Evolutionary conservation across 2,888 invertebrate genomes (phyloP).

Genomic region (Zeuzera pyrina): DNA sequence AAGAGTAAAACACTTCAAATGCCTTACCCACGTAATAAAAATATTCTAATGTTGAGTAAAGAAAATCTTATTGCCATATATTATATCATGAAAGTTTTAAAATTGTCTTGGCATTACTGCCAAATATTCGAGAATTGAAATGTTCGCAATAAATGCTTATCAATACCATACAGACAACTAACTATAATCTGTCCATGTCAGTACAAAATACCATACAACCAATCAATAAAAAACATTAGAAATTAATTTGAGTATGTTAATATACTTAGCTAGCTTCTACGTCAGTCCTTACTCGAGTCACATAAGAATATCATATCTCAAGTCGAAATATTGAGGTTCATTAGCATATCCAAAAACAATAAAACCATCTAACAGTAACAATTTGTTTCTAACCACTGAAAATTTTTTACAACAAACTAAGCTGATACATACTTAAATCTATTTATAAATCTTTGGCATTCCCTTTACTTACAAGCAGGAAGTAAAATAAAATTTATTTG

Average conservation of each 20-base stretch:
- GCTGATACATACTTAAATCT: slow-evolving; percentile 61
- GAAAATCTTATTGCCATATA: too few species aligned
- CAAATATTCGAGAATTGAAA: too few species aligned
- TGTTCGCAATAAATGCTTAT: too few species aligned
- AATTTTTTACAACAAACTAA: slow-evolving; percentile 35
- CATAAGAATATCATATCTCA: slow-evolving; percentile 47
- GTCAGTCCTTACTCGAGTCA: slow-evolving; percentile 59
- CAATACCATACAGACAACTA: too few species aligned
- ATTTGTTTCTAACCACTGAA: slow-evolving; percentile 62
- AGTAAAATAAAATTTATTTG: slow-evolving; percentile 36
- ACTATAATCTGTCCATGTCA: too few species aligned
- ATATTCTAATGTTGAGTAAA: too few species aligned
- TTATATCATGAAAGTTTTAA: too few species aligned
- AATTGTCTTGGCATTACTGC: too few species aligned
- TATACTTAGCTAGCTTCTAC: slow-evolving; percentile 46
- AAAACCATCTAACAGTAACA: slow-evolving; percentile 60
- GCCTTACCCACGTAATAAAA: too few species aligned
- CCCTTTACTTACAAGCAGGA: slow-evolving; percentile 43
- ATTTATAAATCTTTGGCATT: slow-evolving; percentile 67
- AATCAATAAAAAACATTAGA: slow-evolving; percentile 31
- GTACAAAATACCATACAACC: too few species aligned
- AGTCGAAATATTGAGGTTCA: slow-evolving; percentile 52
- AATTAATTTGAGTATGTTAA: slow-evolving; percentile 30
- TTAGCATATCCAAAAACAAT: slow-evolving; percentile 63
- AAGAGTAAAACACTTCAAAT: too few species aligned